These are phyloP conservation scores for Mesembrinibis cayennensis DNA, from an alignment of 2,113 vertebrate species.

Conservation along the genomic window DNA sequence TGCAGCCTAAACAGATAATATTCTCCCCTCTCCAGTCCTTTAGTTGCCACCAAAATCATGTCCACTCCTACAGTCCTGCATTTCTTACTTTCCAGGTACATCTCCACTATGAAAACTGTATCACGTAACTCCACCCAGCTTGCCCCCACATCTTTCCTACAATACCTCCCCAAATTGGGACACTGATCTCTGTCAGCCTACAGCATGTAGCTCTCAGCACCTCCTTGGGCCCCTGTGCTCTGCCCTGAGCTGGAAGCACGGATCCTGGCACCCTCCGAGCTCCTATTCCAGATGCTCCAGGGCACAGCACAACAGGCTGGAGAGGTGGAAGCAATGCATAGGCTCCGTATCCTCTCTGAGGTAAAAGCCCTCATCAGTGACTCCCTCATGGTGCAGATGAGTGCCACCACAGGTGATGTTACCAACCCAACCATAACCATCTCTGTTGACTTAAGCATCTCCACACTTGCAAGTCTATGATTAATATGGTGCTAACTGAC, in stretches of 20 bases:
- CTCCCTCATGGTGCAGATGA: background rate
- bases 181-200: background rate
- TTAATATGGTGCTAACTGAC: background rate
- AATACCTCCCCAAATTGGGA: too few relatives aligned
- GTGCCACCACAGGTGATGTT: background rate
- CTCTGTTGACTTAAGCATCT: background rate
- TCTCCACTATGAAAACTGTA: background rate
- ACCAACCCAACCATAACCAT: background rate
- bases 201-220: background rate
- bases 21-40: background rate
- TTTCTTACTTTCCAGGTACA: background rate
- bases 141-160: fast-evolving
- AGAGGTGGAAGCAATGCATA: background rate
- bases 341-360: background rate
- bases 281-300: background rate
- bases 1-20: background rate
- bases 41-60: background rate
- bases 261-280: background rate
- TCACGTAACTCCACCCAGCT: background rate
- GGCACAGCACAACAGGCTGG: background rate
- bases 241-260: background rate
- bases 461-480: background rate
- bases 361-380: background rate
- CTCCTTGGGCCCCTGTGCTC: background rate
- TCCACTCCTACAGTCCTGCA: background rate